Evolutionary conservation across 2,797 vertebrate genomes (phyloP), one percentile per base, ranked within the genome.

Genomic region (Uromys caudimaculatus): DNA sequence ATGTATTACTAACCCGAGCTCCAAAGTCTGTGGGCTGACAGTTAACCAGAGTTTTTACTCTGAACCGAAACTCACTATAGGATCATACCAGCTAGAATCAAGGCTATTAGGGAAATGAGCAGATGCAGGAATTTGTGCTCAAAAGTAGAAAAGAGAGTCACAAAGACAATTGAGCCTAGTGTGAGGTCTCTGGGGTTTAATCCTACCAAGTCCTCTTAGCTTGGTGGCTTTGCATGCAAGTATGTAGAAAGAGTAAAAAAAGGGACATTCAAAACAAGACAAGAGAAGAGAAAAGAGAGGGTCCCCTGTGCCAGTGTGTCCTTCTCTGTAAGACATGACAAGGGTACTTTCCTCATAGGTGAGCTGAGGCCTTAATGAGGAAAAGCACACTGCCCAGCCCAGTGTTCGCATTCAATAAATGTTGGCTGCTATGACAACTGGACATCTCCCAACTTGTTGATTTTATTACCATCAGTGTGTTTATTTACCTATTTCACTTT

Each of bases 401-500:
- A 13, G 3, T 32, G 6, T 54, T 67, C 38, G 6, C 24, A 76
- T 29, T 94, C 29, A 71, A 32, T 75, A 77, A 76, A 95, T 79
- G 24, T 44, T 44, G 12, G 54, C 50, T 69, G 0, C 50, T 58
- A 6, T 19, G 23, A 35, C 75, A 91, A 41, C 50, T 95, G 71
- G 24, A 47, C 58, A 27, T 58, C 58, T 79, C 83, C 23, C 64
- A 88, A 1, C 38, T 62, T 76, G 44, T 77, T 82, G 24, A 82
- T 95, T 95, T 89, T 77, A 76, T 83, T 92, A 14, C 21, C 89
- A 1, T 52, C n/a, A 41, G 8, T 89, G 71, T 93, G 60, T 93
- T 90, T 78, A 64, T 52, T 91, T 86, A 76, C 21, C 89, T 94
- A 67, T 90, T 86, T 97, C 16, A 90, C 50, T 41, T 29, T 92